Evolutionary conservation across 2,797 vertebrate genomes (phyloP), one percentile per base, ranked within the genome.

Genomic region (Coregonus suidteri): DNA sequence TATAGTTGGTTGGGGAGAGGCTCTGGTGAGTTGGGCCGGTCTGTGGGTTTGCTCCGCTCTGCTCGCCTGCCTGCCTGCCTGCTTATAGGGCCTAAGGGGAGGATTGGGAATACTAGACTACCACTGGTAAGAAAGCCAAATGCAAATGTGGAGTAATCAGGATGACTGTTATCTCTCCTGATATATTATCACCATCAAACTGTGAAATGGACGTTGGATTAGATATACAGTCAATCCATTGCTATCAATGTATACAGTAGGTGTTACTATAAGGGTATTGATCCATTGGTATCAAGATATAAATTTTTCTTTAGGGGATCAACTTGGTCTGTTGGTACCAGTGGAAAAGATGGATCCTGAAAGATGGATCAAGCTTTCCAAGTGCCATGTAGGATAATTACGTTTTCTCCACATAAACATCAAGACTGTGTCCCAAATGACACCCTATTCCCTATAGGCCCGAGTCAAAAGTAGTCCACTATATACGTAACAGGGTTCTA

Each of bases 141-240:
- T 92, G 91, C 88, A 91, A 92, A 93, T 93, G 77, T 64, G n/a
- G 76, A 72, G 79, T 81, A 91, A 88, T 79, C 78, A 89, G 73
- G 77, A 84, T 86, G 83, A 90, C 83, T 82, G 77, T 75, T 62
- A 84, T 84, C 34, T 71, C 83, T 84, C 81, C 74, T n/a, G 75
- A 82, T 83, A 83, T 72, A 78, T 86, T 15, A 67, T 35, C 14
- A 67, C 65, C 31, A 67, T 82, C 56, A 62, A 81, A 80, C 59
- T 68, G 53, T 13, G 76, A 52, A 15, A 52, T 77, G 81, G 77
- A 86, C 79, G 56, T 15, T 31, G 0, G 65, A 30, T 35, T 67
- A 67, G 65, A 35, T 34, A 31, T 3, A 35, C 31, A 34, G 14
- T 34, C 30, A 25, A 62, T 16, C 15, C 54, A 59, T 11, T 47